These are phyloP conservation scores for Napeogenes sylphis DNA, from an alignment of 2,888 invertebrate genomes.

Conservation along the genomic window DNA sequence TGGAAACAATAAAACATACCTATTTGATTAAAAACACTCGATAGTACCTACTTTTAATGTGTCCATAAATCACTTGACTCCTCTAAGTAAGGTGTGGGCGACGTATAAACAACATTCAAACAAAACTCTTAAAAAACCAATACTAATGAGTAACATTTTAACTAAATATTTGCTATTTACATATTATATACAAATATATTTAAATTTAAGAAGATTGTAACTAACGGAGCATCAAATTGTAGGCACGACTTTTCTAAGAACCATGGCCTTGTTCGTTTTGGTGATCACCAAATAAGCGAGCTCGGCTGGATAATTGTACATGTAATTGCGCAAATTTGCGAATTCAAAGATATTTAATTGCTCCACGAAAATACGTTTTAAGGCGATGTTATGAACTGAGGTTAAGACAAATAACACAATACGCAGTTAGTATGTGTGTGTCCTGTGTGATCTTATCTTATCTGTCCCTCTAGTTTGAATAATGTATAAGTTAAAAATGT, in stretches of 20 bases:
- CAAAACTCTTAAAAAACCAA: not conserved
- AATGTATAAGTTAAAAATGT: no score
- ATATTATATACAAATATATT: no score
- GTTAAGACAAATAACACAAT: not conserved
- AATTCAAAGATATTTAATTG: constrained; percentile 37
- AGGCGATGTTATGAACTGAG: constrained; percentile 17
- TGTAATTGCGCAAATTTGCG: constrained; percentile 33
- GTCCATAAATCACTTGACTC: not conserved
- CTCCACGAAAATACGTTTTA: constrained; percentile 24
- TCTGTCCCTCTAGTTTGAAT: no score
- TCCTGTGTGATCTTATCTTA: no score
- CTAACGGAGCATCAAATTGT: not conserved
- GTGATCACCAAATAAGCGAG: not conserved
- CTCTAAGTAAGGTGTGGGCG: constrained; percentile 1
- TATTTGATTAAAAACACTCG: not conserved
- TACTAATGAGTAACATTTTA: not conserved
- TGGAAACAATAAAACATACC: not conserved
- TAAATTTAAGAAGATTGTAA: no score
- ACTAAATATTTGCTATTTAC: no score
- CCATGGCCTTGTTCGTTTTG: not conserved
- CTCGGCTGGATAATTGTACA: constrained; percentile 11
- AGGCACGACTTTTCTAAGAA: not conserved
- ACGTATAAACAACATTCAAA: not conserved
- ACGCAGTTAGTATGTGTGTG: not conserved
- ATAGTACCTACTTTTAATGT: not conserved